A percentile compares a stretch with the other conserved stretches of the same genome.
Evolutionary conservation across 2,113 vertebrate species (phyloP).

Genomic region (Origma solitaria): DNA sequence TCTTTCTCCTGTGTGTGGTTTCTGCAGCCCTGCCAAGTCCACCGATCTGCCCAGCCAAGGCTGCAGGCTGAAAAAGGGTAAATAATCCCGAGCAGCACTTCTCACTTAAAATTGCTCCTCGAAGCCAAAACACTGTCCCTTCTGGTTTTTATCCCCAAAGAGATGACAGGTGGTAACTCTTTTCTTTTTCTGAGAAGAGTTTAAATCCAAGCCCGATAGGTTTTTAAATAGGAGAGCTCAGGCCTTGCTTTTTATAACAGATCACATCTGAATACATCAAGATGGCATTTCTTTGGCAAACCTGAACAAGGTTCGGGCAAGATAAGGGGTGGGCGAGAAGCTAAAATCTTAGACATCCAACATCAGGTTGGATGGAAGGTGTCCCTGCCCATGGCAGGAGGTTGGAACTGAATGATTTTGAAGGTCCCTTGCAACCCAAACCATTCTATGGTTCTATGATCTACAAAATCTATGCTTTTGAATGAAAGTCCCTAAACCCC

Average conservation of each 20-base stretch:
- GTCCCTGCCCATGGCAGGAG: background rate
- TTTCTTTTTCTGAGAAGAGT: background rate
- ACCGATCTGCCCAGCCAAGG: background rate
- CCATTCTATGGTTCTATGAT: background rate
- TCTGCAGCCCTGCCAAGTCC: background rate
- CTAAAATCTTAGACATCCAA: background rate
- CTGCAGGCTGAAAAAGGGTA: background rate
- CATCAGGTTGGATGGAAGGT: background rate
- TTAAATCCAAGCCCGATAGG: background rate
- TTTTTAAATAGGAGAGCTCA: background rate
- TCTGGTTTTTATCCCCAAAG: background rate
- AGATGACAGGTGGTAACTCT: background rate
- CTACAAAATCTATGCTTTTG: background rate
- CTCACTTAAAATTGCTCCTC: background rate
- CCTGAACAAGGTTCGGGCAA: background rate
- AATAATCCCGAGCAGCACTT: background rate
- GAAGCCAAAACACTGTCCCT: background rate
- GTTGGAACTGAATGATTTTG: background rate
- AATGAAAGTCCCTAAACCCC: background rate
- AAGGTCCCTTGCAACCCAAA: background rate
- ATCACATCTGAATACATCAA: background rate
- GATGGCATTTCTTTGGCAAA: background rate
- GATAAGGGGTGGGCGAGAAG: background rate
- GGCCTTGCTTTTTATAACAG: background rate
- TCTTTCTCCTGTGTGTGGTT: background rate